These are phyloP conservation scores for Chelonoidis abingdonii DNA, from an alignment of 2,113 vertebrate genomes.

Conservation along the genomic window DNA sequence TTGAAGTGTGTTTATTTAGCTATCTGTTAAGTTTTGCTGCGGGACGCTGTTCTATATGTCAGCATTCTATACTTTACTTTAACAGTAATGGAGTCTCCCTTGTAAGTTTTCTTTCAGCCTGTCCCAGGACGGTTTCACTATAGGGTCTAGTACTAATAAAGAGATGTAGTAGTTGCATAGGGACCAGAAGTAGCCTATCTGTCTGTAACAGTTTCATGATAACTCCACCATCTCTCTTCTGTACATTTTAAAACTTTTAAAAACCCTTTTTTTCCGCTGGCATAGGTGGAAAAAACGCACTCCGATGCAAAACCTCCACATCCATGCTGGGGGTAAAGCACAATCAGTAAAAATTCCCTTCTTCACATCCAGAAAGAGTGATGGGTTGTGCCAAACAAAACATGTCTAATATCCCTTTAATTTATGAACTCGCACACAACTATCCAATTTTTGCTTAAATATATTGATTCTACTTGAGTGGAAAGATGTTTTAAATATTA, in stretches of 20 bases:
- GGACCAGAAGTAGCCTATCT: neutral
- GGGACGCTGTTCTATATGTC: neutral
- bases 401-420: neutral
- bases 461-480: neutral
- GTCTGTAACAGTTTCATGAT: neutral
- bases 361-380: neutral
- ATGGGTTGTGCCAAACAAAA: neutral
- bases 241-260: neutral
- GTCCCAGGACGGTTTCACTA: neutral
- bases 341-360: neutral
- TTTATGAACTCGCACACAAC: neutral
- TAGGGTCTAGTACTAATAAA: neutral
- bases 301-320: neutral
- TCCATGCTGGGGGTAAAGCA: neutral
- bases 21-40: neutral
- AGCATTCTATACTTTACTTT: neutral
- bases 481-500: neutral
- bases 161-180: neutral
- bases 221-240: neutral
- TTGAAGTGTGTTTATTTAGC: neutral
- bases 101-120: neutral
- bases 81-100: neutral
- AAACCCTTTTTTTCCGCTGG: neutral
- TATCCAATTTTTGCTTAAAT: neutral
- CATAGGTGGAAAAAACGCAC: fast-evolving